phyloP scores from a whole-genome alignment of 2,797 vertebrate species.

The Enteromius viviparus region DNA sequence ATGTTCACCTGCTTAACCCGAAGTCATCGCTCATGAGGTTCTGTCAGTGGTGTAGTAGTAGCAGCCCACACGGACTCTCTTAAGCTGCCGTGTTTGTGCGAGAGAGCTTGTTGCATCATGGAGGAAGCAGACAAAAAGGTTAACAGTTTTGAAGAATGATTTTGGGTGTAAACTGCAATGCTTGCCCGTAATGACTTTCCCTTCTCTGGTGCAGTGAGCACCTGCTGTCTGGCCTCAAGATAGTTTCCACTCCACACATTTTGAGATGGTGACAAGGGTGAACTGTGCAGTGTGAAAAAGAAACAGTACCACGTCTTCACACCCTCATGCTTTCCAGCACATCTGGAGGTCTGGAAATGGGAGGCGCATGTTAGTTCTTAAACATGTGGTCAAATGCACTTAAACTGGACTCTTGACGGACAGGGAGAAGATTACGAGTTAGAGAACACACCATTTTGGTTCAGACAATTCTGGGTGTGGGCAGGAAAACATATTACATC shows the following conservation, averaged over 20 bases:
- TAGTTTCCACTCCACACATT: constrained; percentile 61
- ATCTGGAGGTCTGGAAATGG: constrained; percentile 32
- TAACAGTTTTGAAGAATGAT: constrained; percentile 68
- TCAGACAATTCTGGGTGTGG: not conserved
- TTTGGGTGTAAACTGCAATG: constrained; percentile 65
- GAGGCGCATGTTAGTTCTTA: constrained; percentile 19
- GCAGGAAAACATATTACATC: not conserved
- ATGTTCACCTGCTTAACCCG: constrained; percentile 76
- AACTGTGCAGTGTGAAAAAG: constrained; percentile 48
- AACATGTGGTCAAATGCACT: constrained; percentile 15
- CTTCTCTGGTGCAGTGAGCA: constrained; percentile 67
- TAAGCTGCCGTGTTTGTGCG: constrained; percentile 50
- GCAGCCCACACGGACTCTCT: constrained; percentile 60
- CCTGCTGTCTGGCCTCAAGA: constrained; percentile 62
- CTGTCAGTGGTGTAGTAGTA: constrained; percentile 65
- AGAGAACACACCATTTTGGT: not conserved
- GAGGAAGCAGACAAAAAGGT: constrained; percentile 69
- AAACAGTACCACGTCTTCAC: constrained; percentile 31
- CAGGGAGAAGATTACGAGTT: not conserved
- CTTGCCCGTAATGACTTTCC: constrained; percentile 65
- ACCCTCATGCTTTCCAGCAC: constrained; percentile 17
- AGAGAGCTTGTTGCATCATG: constrained; percentile 66
- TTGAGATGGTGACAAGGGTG: constrained; percentile 54
- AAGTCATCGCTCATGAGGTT: constrained; percentile 73
- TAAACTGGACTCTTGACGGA: not conserved